Percentiles rank a stretch among this genome's conserved stretches.
These are phyloP conservation scores for Psittacula cyanocephala DNA, from an alignment of 2,113 vertebrate genomes.

Conservation along the genomic window DNA sequence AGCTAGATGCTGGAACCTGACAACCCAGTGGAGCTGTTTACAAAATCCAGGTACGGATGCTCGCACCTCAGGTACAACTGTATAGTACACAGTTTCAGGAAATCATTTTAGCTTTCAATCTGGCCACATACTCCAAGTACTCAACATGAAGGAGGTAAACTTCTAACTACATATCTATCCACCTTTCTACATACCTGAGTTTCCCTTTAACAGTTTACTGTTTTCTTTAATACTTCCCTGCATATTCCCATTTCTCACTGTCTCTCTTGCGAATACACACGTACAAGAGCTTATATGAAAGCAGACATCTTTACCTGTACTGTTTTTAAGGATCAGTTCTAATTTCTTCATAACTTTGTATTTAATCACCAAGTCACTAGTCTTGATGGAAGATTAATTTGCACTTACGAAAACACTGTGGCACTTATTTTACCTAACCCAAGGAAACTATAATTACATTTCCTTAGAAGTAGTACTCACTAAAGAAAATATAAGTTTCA, in stretches of 20 bases:
- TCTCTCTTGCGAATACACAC: neutral
- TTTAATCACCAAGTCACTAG: neutral
- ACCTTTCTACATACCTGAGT: neutral
- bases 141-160: neutral
- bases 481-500: neutral
- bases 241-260: neutral
- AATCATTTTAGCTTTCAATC: neutral
- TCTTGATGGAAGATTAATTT: neutral
- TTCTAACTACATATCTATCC: neutral
- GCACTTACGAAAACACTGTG: neutral
- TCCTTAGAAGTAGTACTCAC: neutral
- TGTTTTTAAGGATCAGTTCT: neutral
- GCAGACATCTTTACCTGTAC: neutral
- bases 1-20: neutral
- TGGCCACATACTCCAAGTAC: neutral
- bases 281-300: neutral
- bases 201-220: neutral
- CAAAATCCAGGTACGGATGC: neutral
- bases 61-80: neutral
- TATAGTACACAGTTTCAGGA: neutral
- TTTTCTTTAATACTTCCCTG: neutral
- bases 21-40: neutral
- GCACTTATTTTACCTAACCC: neutral
- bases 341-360: neutral
- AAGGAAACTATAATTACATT: neutral